These are phyloP conservation scores for Melolontha melolontha DNA, from an alignment of 2,888 invertebrate species.

Conservation along the genomic window DNA sequence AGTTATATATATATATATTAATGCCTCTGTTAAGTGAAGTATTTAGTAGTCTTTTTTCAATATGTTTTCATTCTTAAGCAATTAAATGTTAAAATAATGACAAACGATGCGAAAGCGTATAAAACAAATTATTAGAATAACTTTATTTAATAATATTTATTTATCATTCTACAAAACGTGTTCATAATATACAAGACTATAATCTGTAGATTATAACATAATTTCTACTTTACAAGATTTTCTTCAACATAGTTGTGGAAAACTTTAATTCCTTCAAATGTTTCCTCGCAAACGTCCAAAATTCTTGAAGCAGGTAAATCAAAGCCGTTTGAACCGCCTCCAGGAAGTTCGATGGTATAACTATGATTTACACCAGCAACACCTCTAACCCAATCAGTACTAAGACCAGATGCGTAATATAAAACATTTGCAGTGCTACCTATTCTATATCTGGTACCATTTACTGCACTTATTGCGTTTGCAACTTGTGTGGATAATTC, in stretches of 20 bases:
- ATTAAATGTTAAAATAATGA: too few species aligned
- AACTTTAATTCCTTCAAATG: conserved; percentile 71
- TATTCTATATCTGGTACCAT: conserved; percentile 66
- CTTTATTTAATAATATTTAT: too few species aligned
- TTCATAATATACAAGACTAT: too few species aligned
- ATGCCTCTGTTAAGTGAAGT: too few species aligned
- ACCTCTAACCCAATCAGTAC: conserved; percentile 75
- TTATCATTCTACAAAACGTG: too few species aligned
- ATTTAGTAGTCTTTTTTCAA: too few species aligned
- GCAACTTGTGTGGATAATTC: conserved; percentile 64
- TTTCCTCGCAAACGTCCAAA: conserved; percentile 69
- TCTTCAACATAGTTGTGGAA: conserved; percentile 63
- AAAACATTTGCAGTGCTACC: conserved; percentile 66
- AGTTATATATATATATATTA: too few species aligned
- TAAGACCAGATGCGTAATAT: conserved; percentile 72
- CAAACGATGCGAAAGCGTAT: too few species aligned
- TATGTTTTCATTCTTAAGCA: too few species aligned
- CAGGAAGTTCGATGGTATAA: conserved; percentile 76
- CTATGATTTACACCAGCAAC: conserved; percentile 70
- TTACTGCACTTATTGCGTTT: conserved; percentile 61
- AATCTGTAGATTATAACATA: too few species aligned
- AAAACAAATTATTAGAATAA: too few species aligned
- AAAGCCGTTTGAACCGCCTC: conserved; percentile 69
- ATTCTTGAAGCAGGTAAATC: conserved; percentile 70
- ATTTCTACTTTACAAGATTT: conserved; percentile 11